These are phyloP conservation scores for Melangyna quadrimaculata DNA, from an alignment of 2,888 invertebrate species.

Conservation along the genomic window DNA sequence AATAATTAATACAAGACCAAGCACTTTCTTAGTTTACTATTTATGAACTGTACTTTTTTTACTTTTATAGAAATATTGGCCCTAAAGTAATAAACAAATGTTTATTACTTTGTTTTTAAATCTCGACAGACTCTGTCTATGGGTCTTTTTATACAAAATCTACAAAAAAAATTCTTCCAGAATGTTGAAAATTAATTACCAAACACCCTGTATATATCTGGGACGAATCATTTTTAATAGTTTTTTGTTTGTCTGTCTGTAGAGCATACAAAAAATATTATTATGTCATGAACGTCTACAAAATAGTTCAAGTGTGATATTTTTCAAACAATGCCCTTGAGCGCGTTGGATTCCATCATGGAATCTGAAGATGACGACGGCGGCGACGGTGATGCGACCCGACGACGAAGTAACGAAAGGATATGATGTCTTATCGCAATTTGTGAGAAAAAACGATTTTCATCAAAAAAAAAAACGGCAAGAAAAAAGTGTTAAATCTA, in stretches of 20 bases:
- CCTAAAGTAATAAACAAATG: too few relatives aligned
- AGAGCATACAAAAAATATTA: not conserved
- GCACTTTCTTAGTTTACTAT: too few relatives aligned
- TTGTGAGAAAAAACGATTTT: constrained; percentile 9
- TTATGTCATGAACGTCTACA: constrained; percentile 12
- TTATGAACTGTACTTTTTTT: too few relatives aligned
- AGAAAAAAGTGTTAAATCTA: constrained; percentile 7
- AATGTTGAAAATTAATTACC: not conserved
- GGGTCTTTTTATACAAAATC: too few relatives aligned
- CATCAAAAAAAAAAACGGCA: not conserved
- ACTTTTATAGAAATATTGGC: too few relatives aligned
- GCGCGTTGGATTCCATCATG: constrained; percentile 54
- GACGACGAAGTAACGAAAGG: constrained; percentile 9
- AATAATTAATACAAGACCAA: too few relatives aligned
- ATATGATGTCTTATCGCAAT: constrained; percentile 51
- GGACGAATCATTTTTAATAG: not conserved
- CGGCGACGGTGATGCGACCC: too few relatives aligned
- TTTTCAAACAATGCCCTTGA: constrained; percentile 34
- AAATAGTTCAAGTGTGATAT: constrained; percentile 34
- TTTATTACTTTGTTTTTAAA: too few relatives aligned
- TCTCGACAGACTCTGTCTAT: too few relatives aligned
- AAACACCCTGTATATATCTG: not conserved
- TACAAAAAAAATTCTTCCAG: not conserved
- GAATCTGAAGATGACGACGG: constrained; percentile 27
- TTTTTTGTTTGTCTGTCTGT: not conserved